Evolutionary conservation across 2,888 invertebrate species (phyloP), one percentile per base, ranked within the genome.

Genomic region (Syrista parreyssii): DNA sequence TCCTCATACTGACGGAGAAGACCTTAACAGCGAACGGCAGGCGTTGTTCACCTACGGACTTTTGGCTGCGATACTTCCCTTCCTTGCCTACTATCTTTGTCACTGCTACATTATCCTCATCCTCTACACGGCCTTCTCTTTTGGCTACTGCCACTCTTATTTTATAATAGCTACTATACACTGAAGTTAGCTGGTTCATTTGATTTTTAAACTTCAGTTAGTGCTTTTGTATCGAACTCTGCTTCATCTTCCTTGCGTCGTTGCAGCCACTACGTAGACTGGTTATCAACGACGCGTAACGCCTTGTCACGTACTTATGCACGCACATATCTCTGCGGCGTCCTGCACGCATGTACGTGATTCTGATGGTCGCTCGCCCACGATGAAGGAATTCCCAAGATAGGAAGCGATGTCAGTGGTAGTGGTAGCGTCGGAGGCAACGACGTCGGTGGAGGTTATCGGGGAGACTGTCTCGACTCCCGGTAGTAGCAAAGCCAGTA

Each of bases 401-500:
- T 81, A 79, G 79, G 75, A 75, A 79, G 75, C 78, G 78, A 79
- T 78, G 68, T 68, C 40, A 80, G 74, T 78, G 80, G 81, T 79
- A 33, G 74, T 74, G 34, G 74, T 35, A 6, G 34, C 74, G 74
- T 30, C 74, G 74, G 35, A 74, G 12, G 15, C 35, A 15, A 23
- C 74, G 74, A 30, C 55, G 55, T 55, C 9, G 55, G 23, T 55
- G 23, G 9, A 55, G 55, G 55, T 55, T 55, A 55, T 55, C 55
- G 55, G 23, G 55, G 23, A 55, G 23, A 55, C 9, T 55, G 55
- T 55, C 23, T 55, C 55, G 2, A 40, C 23, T 9, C 55, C 23
- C 23, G 9, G 55, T 55, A 55, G 55, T 23, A 55, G 55, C 55
- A 9, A 55, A 55, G 55, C 9, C 23, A 23, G 55, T 55, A 23